phyloP scores from a whole-genome alignment of 2,113 vertebrate species.

The Noctilio leporinus region DNA sequence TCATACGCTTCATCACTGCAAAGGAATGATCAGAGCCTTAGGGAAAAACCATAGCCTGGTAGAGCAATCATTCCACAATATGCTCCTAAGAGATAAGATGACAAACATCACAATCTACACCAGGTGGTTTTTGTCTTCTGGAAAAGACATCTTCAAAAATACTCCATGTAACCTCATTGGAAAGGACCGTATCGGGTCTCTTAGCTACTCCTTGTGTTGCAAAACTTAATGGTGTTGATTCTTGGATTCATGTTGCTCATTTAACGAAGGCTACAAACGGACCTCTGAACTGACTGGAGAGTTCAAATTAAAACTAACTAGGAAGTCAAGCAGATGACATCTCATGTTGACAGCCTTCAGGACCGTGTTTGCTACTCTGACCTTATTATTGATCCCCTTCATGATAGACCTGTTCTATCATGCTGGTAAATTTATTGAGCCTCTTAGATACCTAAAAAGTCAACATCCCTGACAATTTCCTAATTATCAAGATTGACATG shows the following conservation, averaged over 20 bases:
- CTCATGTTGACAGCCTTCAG: neutral
- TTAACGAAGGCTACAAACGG: neutral
- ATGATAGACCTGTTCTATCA: neutral
- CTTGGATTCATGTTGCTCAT: neutral
- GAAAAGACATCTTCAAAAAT: neutral
- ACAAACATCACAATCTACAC: neutral
- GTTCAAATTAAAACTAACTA: neutral
- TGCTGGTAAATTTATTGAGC: neutral
- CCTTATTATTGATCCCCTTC: neutral
- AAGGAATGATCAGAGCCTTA: neutral
- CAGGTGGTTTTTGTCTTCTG: neutral
- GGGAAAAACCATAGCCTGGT: neutral
- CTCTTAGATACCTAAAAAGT: neutral
- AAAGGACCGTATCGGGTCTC: neutral
- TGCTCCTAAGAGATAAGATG: neutral
- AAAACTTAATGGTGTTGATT: neutral
- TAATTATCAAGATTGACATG: neutral
- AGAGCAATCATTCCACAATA: neutral
- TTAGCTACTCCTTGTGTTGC: neutral
- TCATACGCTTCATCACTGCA: neutral
- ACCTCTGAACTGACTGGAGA: neutral
- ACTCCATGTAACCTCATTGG: neutral
- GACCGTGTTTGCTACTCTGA: neutral
- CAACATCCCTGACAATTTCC: neutral
- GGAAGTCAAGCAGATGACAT: neutral